phyloP scores from a whole-genome alignment of 2,888 invertebrate genomes.

The Dioctria rufipes region DNA sequence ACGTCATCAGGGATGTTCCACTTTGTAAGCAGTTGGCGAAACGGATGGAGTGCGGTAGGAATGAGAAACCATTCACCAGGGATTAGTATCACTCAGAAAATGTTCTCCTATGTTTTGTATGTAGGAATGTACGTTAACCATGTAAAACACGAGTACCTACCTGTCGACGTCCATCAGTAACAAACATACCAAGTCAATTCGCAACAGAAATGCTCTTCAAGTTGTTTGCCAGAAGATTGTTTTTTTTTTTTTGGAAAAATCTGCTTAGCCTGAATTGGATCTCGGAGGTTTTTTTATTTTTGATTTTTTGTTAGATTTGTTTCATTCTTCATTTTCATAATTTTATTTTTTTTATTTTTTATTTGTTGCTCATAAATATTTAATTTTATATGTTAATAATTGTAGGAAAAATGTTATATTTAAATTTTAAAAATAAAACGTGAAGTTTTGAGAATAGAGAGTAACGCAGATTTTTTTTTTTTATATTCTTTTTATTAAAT shows the following conservation, averaged over 20 bases:
- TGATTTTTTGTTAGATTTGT: constrained; percentile 36
- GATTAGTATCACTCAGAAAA: constrained; percentile 49
- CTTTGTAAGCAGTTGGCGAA: constrained; percentile 87
- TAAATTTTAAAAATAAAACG: constrained; percentile 17
- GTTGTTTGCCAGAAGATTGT: constrained; percentile 32
- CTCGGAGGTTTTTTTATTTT: neutral
- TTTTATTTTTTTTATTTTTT: constrained; percentile 36
- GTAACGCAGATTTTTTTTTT: no score
- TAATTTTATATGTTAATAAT: constrained; percentile 1
- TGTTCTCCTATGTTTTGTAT: neutral
- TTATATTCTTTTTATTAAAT: no score
- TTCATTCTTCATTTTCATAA: neutral
- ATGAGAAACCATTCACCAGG: constrained; percentile 56
- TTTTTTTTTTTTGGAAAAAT: constrained; percentile 27
- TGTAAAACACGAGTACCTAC: constrained; percentile 28
- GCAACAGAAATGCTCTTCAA: neutral
- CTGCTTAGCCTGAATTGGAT: constrained; percentile 11
- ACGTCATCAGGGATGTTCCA: constrained; percentile 85
- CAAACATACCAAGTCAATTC: constrained; percentile 8
- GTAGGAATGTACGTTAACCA: neutral
- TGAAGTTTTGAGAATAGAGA: neutral
- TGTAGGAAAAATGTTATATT: neutral
- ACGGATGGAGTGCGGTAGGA: constrained; percentile 74
- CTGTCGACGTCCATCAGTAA: constrained; percentile 47
- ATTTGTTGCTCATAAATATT: constrained; percentile 7